A percentile compares a stretch with the other conserved stretches of the same genome.
These are phyloP conservation scores for Neosalanx taihuensis DNA, from an alignment of 2,797 vertebrate genomes.

Conservation along the genomic window DNA sequence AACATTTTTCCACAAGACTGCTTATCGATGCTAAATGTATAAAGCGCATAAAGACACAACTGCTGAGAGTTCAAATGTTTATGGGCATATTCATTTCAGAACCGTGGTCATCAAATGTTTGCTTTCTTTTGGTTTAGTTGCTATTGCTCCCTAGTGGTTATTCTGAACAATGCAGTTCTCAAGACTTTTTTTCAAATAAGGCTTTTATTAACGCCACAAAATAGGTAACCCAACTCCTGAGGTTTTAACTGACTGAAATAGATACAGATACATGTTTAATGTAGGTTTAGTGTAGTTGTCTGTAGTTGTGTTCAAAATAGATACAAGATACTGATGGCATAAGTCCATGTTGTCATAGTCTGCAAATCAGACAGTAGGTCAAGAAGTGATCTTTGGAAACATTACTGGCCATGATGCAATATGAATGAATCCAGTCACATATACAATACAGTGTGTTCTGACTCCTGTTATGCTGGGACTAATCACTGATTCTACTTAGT, in stretches of 20 bases:
- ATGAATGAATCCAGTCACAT: conserved; percentile 55
- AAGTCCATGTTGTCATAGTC: conserved; percentile 28
- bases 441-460: conserved; percentile 27
- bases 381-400: conserved; percentile 52
- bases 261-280: background rate
- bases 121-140: conserved; percentile 18
- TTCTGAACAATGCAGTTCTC: conserved; percentile 38
- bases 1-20: background rate
- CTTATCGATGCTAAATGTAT: background rate
- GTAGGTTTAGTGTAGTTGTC: background rate
- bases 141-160: conserved; percentile 60
- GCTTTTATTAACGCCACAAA: too few species aligned
- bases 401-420: conserved; percentile 42
- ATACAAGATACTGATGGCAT: conserved; percentile 27
- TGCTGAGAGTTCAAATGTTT: background rate
- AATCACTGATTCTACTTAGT: background rate
- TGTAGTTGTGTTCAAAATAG: background rate
- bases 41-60: background rate
- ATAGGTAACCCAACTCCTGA: too few species aligned
- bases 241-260: background rate
- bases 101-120: background rate
- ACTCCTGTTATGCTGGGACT: conserved; percentile 19
- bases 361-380: conserved; percentile 62
- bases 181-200: background rate
- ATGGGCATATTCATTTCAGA: background rate